These are phyloP conservation scores for Dipodomys ordii DNA, from an alignment of 2,113 vertebrate genomes.

Conservation along the genomic window DNA sequence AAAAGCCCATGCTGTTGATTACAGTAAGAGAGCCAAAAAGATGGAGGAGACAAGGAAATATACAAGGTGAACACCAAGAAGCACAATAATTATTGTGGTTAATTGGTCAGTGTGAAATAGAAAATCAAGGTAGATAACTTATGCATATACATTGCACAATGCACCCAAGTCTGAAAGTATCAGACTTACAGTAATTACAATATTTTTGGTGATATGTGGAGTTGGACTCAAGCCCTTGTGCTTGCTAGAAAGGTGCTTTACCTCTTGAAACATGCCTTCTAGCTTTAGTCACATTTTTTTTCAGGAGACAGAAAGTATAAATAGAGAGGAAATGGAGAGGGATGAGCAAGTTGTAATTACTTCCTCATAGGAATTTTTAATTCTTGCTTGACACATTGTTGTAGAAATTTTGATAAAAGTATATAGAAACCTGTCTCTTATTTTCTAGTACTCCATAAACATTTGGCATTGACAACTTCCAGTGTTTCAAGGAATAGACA, in stretches of 20 bases:
- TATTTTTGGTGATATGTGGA: too few species aligned
- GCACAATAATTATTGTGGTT: conserved; percentile 49
- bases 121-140: conserved; percentile 55
- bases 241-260: too few species aligned
- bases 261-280: too few species aligned
- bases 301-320: conserved; percentile 19
- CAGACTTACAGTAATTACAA: conserved; percentile 34
- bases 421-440: not conserved
- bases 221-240: too few species aligned
- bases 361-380: not conserved
- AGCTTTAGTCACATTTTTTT: not conserved
- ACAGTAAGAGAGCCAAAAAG: conserved; percentile 58
- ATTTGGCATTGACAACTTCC: conserved; percentile 55
- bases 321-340: not conserved
- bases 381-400: not conserved
- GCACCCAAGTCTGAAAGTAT: not conserved
- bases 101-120: conserved; percentile 41
- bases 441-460: conserved; percentile 32
- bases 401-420: conserved; percentile 27
- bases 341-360: not conserved
- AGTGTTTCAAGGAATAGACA: conserved; percentile 61
- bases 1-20: conserved; percentile 60
- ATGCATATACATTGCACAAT: not conserved
- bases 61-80: conserved; percentile 51
- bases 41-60: conserved; percentile 65